Conservation (phyloP, 2,888 invertebrate species). For the Lissonota sp. region DNA sequence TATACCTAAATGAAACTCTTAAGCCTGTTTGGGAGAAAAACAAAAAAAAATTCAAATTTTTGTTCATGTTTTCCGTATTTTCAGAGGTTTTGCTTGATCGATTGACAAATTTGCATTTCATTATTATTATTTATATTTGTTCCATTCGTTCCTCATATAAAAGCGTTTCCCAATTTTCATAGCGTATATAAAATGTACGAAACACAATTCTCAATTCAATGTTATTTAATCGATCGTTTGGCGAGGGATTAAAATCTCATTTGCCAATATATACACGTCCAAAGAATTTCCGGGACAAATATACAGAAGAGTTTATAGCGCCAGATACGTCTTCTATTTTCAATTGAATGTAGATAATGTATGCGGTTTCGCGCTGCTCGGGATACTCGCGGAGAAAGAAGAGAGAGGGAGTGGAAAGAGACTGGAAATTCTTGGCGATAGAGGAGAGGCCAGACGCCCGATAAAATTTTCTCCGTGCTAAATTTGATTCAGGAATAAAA, state of each 20-base stretch:
- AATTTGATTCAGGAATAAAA: conserved; percentile 83
- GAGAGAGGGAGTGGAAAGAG: background rate
- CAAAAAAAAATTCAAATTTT: too few relatives aligned
- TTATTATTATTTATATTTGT: too few relatives aligned
- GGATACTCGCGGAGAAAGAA: background rate
- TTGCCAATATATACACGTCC: conserved; percentile 18
- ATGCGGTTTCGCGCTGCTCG: conserved; percentile 20
- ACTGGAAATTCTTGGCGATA: background rate
- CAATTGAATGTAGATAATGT: conserved; percentile 51
- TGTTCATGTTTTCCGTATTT: too few relatives aligned
- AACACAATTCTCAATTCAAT: background rate
- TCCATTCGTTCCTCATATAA: too few relatives aligned
- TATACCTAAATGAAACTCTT: too few relatives aligned
- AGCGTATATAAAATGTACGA: background rate
- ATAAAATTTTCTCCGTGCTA: conserved; percentile 77
- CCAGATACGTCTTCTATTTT: conserved; percentile 47
- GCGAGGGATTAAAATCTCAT: conserved; percentile 29
- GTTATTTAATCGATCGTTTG: background rate
- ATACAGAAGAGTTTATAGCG: background rate
- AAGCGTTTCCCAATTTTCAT: too few relatives aligned
- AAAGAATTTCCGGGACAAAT: background rate
- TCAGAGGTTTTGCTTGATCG: too few relatives aligned
- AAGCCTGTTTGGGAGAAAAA: too few relatives aligned
- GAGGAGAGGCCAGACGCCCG: conserved; percentile 52
- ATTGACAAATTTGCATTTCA: too few relatives aligned